Conservation (phyloP, 2,888 invertebrate genomes). For the Drosophila flavopinicola region DNA sequence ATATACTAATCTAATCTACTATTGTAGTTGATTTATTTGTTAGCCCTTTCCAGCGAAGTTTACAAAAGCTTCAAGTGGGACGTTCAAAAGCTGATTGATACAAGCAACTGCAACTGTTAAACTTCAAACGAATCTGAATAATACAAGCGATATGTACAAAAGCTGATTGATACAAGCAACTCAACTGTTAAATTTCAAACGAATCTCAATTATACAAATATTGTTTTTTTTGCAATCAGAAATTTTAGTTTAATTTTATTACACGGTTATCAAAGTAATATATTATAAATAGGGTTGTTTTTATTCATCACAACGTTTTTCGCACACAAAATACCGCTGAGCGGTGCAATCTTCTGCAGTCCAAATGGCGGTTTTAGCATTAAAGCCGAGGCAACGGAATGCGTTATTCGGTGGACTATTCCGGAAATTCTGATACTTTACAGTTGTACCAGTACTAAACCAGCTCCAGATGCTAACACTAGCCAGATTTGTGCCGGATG, state of each 20-base stretch:
- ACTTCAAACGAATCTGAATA: too few species aligned
- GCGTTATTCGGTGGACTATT: background rate
- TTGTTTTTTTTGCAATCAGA: slow-evolving; percentile 22
- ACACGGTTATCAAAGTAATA: slow-evolving; percentile 1
- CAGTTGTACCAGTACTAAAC: slow-evolving; percentile 3
- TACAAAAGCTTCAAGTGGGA: too few species aligned
- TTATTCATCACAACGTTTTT: slow-evolving; percentile 20
- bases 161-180: background rate
- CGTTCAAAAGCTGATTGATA: too few species aligned
- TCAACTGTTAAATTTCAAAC: too few species aligned
- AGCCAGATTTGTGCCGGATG: slow-evolving; percentile 25
- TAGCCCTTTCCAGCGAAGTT: too few species aligned
- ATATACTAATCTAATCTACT: too few species aligned
- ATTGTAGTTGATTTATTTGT: too few species aligned
- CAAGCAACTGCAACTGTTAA: too few species aligned
- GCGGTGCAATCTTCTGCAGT: slow-evolving; percentile 13
- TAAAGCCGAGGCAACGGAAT: slow-evolving; percentile 13
- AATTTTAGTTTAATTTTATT: slow-evolving; percentile 8
- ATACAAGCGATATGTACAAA: too few species aligned
- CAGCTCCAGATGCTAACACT: slow-evolving; percentile 31
- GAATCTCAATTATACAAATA: background rate
- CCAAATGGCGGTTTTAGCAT: slow-evolving; percentile 11
- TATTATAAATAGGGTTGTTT: background rate
- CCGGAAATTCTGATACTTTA: slow-evolving; percentile 13
- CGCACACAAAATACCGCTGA: slow-evolving; percentile 29